phyloP scores from a whole-genome alignment of 2,888 invertebrate species.

The Cheilosia urbana region DNA sequence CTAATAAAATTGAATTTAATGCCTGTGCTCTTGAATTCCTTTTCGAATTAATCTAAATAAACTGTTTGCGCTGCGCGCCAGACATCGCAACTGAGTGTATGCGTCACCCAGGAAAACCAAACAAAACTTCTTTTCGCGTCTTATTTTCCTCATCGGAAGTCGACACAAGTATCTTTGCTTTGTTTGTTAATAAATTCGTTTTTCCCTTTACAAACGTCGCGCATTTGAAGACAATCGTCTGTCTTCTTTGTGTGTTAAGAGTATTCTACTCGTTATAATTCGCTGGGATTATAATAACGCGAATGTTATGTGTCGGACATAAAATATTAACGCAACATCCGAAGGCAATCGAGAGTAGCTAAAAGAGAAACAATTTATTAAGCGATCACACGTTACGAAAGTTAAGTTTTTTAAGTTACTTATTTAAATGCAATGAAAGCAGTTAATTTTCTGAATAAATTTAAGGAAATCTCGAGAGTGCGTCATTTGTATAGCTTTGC shows the following conservation, averaged over 20 bases:
- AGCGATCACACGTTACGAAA: slow-evolving; percentile 23
- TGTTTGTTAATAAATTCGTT: background rate
- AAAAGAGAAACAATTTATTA: slow-evolving; percentile 23
- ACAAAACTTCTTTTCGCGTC: slow-evolving; percentile 3
- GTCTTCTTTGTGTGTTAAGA: slow-evolving; percentile 14
- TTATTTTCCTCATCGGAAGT: slow-evolving; percentile 22
- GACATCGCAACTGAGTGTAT: background rate
- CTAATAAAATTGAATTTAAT: slow-evolving; percentile 25
- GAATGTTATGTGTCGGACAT: too few relatives aligned
- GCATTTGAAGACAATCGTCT: slow-evolving; percentile 9
- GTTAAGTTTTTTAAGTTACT: background rate
- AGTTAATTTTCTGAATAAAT: slow-evolving; percentile 22
- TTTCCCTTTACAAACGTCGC: background rate
- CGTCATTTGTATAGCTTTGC: background rate
- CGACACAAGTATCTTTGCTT: slow-evolving; percentile 13
- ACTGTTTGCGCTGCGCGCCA: slow-evolving; percentile 26
- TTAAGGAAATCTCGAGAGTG: slow-evolving; percentile 26
- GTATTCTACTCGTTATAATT: slow-evolving; percentile 39
- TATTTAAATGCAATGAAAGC: slow-evolving; percentile 27
- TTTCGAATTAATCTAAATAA: slow-evolving; percentile 12
- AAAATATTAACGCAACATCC: background rate
- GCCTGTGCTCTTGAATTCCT: slow-evolving; percentile 12
- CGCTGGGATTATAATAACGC: slow-evolving; percentile 10
- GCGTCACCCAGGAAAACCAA: slow-evolving; percentile 36
- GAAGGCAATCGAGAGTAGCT: slow-evolving; percentile 52